Percentiles rank a stretch among this genome's conserved stretches.
Evolutionary conservation across 2,888 invertebrate genomes (phyloP).

Genomic region (Luffia ferchaultella): DNA sequence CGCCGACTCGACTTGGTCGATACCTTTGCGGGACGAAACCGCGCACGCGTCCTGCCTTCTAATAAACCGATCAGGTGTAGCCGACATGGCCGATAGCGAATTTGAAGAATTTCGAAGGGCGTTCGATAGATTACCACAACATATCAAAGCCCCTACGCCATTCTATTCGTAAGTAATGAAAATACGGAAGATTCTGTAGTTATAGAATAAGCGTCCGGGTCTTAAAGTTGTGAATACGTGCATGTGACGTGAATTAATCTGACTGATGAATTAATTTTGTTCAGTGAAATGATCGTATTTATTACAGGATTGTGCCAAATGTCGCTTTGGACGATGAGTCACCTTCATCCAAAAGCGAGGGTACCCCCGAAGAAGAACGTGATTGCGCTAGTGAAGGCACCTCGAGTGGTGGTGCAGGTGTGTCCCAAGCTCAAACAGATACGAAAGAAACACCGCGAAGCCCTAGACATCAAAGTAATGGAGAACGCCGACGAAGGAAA

Average conservation of each 20-base stretch:
- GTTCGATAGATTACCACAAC: conserved; percentile 83
- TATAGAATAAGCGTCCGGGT: no score
- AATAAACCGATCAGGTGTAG: not conserved
- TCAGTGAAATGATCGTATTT: not conserved
- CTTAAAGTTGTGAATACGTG: conserved; percentile 2
- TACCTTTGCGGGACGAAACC: not conserved
- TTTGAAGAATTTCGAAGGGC: conserved; percentile 92
- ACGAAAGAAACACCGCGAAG: conserved; percentile 20
- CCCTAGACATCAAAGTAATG: conserved; percentile 45
- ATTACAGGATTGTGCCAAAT: conserved; percentile 81
- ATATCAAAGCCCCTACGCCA: conserved; percentile 79
- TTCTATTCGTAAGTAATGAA: conserved; percentile 85
- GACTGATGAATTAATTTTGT: not conserved
- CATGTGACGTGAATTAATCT: conserved; percentile 2
- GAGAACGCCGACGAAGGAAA: conserved; percentile 79
- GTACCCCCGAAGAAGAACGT: conserved; percentile 70
- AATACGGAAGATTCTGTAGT: not conserved
- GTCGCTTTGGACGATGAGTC: conserved; percentile 83
- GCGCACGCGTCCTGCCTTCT: not conserved
- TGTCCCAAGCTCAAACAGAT: conserved; percentile 23
- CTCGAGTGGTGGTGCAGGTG: conserved; percentile 12
- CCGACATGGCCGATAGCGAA: conserved; percentile 87
- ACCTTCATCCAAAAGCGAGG: conserved; percentile 80
- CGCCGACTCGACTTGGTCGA: not conserved
- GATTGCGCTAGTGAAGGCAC: conserved; percentile 66